Evolutionary conservation across 1,140 invertebrate genomes (phyloP).

Genomic region (Meloidogyne exigua): DNA sequence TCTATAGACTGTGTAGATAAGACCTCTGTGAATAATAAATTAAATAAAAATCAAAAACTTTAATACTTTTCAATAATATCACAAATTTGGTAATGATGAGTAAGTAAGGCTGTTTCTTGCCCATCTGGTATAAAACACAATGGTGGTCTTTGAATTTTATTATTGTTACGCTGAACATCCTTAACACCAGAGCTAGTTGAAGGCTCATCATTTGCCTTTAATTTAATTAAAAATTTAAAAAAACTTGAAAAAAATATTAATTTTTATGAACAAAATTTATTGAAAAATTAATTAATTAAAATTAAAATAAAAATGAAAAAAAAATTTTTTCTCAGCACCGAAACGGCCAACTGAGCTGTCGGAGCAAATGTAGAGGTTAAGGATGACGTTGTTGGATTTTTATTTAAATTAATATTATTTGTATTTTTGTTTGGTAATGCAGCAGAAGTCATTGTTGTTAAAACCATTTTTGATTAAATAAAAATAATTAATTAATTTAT

Average conservation of each 20-base stretch:
- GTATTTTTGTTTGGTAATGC: neutral
- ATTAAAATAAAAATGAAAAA: neutral
- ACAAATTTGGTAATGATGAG: conserved; percentile 59
- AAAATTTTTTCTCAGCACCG: neutral
- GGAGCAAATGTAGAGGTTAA: neutral
- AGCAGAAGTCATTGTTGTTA: neutral
- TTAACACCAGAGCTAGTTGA: neutral
- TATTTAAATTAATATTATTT: neutral
- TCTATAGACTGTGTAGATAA: conserved; percentile 90
- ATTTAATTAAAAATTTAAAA: neutral
- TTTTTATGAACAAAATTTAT: no score
- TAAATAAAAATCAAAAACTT: conserved; percentile 14
- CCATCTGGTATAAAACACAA: conserved; percentile 38
- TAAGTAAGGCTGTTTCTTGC: conserved; percentile 55
- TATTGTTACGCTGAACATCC: no score
- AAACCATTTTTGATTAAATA: neutral
- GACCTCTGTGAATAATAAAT: conserved; percentile 76
- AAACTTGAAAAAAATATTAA: neutral
- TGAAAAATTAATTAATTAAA: no score
- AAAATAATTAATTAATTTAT: conserved; percentile 6
- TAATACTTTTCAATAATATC: conserved; percentile 57
- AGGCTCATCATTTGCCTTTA: neutral
- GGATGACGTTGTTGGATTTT: neutral
- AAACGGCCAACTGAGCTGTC: neutral
- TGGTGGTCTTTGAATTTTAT: neutral